These are phyloP conservation scores for Choristoneura fumiferana DNA, from an alignment of 1,140 invertebrate species.

Conservation along the genomic window DNA sequence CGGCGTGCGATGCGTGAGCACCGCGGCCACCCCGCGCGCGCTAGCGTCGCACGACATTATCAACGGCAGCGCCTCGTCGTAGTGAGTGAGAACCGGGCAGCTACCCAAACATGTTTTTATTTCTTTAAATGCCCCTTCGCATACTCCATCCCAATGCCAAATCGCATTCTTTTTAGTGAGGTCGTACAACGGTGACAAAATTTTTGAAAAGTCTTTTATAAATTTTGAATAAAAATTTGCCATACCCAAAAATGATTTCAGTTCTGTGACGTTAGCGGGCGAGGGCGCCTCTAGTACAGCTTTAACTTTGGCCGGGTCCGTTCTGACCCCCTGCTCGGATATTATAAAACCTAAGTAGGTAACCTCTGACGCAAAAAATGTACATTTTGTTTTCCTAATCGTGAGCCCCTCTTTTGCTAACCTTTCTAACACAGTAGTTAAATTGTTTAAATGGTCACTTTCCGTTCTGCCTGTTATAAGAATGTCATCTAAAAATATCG, in stretches of 20 bases:
- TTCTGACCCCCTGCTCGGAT: neutral
- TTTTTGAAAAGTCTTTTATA: neutral
- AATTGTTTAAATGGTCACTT: neutral
- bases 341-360: constrained; percentile 24
- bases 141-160: neutral
- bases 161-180: neutral
- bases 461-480: neutral
- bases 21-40: neutral
- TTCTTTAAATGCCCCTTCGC: neutral
- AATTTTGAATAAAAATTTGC: constrained; percentile 19
- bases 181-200: neutral
- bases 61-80: neutral
- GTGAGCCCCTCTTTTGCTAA: neutral
- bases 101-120: neutral
- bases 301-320: constrained; percentile 1
- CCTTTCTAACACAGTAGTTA: neutral
- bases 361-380: constrained; percentile 7
- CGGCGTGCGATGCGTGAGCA: neutral
- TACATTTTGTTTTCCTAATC: constrained; percentile 19
- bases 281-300: neutral
- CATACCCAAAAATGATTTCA: constrained; percentile 23
- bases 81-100: neutral
- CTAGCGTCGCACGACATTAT: constrained; percentile 11
- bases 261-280: neutral
- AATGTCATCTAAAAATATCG: constrained; percentile 19